Base-by-base conservation (phyloP, 2,888 invertebrate species). In the Apotomis capreana region DNA sequence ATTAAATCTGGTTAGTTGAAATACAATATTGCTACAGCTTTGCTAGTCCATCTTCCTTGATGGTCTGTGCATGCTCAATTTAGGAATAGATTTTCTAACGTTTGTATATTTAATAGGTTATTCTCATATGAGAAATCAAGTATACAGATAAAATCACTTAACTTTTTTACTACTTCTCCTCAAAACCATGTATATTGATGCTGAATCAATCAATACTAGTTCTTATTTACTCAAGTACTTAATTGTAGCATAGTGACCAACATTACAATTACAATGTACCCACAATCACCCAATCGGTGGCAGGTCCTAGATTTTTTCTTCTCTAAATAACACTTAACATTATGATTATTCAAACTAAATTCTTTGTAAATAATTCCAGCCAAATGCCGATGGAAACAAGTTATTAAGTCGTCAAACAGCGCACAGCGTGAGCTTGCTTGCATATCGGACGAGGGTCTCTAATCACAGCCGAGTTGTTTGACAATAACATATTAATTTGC, bases 351-450 rank as follows among this genome's bases (percentile, higher is more conserved):
- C 46, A 8, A 46, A 57, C 46, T 57, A n/a, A 57, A 65, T 57
- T 62, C 40, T 9, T 57, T 62, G 69, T 51, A 57, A 57, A 71
- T 67, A 60, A 57, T 57, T 67, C 55, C 49, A 51, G 67, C 60
- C 65, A 64, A 68, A 68, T 52, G 26, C 60, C 57, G 64, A 52
- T 52, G 55, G 71, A 57, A 71, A 65, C 57, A 71, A 71, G 71
- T 71, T 71, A 71, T 71, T 71, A 71, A 68, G 71, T 71, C 71
- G 71, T 68, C 71, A 71, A 67, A 67, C 51, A 49, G 54, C 67
- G 40, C 71, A 52, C 69, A 71, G 71, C 71, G 36, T 67, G 71
- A 61, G 68, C 61, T 44, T 59, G 70, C 64, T 46, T 13, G 44
- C 59, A 51, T n/a, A 59, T 9, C 10, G 10, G 61, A 67, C 70